Percentiles rank a stretch among this genome's conserved stretches.
phyloP scores from a whole-genome alignment of 2,113 vertebrate species.

The Brachypteracias leptosomus region DNA sequence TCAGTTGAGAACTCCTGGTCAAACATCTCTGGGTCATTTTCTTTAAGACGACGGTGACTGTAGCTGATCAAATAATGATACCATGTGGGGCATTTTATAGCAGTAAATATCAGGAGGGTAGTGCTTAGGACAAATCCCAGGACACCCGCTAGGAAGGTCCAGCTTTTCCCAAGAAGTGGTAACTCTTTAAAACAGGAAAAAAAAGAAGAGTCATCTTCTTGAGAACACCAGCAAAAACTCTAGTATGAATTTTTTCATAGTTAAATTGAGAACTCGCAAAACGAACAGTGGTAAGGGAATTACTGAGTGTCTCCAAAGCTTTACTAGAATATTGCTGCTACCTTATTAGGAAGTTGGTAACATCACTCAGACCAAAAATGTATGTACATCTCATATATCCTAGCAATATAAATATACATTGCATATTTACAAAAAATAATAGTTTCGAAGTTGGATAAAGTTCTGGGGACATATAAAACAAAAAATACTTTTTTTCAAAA shows the following conservation, averaged over 20 bases:
- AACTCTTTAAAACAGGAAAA: slow-evolving; percentile 19
- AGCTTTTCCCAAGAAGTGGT: slow-evolving; percentile 77
- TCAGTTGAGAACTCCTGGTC: slow-evolving; percentile 69
- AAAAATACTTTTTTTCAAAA: not conserved
- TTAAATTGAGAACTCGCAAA: not conserved
- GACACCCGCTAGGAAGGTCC: slow-evolving; percentile 84
- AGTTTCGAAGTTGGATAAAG: not conserved
- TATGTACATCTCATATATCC: not conserved
- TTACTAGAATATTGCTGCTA: not conserved
- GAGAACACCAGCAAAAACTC: not conserved
- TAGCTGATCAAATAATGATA: slow-evolving; percentile 85
- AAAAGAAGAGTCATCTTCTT: not conserved
- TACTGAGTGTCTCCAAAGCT: not conserved
- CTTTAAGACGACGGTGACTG: slow-evolving; percentile 78
- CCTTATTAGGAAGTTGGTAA: not conserved
- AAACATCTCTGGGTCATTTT: slow-evolving; percentile 70
- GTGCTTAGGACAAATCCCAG: slow-evolving; percentile 73
- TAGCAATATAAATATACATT: not conserved
- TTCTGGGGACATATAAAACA: not conserved
- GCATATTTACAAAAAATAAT: not conserved
- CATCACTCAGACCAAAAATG: not conserved
- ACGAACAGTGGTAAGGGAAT: not conserved
- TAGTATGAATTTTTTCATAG: not conserved
- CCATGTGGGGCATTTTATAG: slow-evolving; percentile 85
- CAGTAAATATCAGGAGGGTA: slow-evolving; percentile 79